Percentiles rank a stretch among this genome's conserved stretches.
Evolutionary conservation across 2,113 vertebrate species (phyloP).

Genomic region (Semicossyphus pulcher): DNA sequence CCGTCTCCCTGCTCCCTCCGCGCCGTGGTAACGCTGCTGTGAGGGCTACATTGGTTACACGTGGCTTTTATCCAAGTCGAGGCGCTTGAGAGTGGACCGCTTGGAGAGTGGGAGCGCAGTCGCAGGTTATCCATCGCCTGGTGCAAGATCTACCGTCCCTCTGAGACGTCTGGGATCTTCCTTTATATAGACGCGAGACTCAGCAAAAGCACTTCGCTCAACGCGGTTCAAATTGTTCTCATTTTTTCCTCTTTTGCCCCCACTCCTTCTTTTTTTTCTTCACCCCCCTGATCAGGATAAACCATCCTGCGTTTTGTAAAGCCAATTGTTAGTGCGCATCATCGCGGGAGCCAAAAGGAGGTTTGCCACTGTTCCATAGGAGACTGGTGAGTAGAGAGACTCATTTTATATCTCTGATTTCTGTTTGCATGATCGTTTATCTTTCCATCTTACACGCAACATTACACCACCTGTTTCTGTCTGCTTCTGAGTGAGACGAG

Average conservation of each 20-base stretch:
- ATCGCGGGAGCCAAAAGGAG: constrained; percentile 75
- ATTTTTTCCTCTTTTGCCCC: constrained; percentile 38
- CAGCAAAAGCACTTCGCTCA: constrained; percentile 60
- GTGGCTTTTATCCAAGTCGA: constrained; percentile 82
- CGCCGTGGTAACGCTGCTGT: constrained; percentile 51
- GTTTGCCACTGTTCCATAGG: constrained; percentile 69
- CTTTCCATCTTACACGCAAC: not conserved
- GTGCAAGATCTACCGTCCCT: constrained; percentile 72
- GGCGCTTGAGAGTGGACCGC: constrained; percentile 83
- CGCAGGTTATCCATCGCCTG: constrained; percentile 79
- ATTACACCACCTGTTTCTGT: not conserved
- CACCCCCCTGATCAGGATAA: constrained; percentile 64
- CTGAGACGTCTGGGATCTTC: constrained; percentile 66
- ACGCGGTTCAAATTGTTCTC: constrained; percentile 64
- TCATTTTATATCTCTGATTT: constrained; percentile 8
- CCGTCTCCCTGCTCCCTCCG: constrained; percentile 42
- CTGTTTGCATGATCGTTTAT: not conserved
- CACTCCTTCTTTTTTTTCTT: constrained; percentile 45
- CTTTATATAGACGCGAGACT: constrained; percentile 65
- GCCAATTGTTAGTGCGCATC: constrained; percentile 72
- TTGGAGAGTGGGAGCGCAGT: constrained; percentile 82
- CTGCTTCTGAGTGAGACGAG: not conserved
- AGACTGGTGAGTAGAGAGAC: constrained; percentile 78
- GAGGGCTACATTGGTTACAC: constrained; percentile 66
- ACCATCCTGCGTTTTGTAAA: constrained; percentile 69